Evolutionary conservation across 23 tunicate genomes (phyloP).

Genomic region (Halocynthia roretzi): DNA sequence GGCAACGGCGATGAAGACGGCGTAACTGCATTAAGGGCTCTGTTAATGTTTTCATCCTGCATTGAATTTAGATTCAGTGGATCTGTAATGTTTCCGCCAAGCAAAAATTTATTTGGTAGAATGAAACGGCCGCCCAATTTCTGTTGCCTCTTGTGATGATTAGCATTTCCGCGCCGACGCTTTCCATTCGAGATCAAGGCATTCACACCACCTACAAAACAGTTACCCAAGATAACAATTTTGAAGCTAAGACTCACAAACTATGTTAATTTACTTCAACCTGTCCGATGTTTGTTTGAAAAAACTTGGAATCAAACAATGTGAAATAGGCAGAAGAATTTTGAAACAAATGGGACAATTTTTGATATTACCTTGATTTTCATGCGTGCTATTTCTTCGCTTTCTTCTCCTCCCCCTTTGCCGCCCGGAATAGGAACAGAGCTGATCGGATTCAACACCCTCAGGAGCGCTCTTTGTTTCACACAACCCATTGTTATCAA

Average conservation of each 20-base stretch:
- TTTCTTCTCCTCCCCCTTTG: conserved; percentile 3
- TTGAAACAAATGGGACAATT: too few relatives aligned
- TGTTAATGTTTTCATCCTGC: conserved; percentile 78
- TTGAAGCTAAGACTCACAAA: too few relatives aligned
- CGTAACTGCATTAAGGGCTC: conserved; percentile 75
- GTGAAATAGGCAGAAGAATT: too few relatives aligned
- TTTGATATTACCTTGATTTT: neutral
- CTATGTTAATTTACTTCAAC: too few relatives aligned
- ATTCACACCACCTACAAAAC: conserved; percentile 12
- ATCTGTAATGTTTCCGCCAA: conserved; percentile 80
- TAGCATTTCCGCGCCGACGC: conserved; percentile 7
- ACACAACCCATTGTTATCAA: neutral
- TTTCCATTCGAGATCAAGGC: neutral
- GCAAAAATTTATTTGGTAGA: conserved; percentile 65
- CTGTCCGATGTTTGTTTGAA: too few relatives aligned
- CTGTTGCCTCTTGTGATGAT: conserved; percentile 27
- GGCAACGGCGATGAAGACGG: conserved; percentile 85
- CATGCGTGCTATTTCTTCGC: conserved; percentile 14
- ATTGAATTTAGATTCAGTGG: conserved; percentile 77
- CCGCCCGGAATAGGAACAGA: neutral
- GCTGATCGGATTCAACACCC: neutral
- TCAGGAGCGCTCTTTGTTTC: conserved; percentile 3
- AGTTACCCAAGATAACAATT: too few relatives aligned
- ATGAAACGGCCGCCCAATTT: conserved; percentile 49
- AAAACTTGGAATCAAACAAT: too few relatives aligned